Percentiles rank a stretch among this genome's conserved stretches.
phyloP scores from a whole-genome alignment of 35 echinoderm and acorn worm genomes.

The Nesometra sesokonis region DNA sequence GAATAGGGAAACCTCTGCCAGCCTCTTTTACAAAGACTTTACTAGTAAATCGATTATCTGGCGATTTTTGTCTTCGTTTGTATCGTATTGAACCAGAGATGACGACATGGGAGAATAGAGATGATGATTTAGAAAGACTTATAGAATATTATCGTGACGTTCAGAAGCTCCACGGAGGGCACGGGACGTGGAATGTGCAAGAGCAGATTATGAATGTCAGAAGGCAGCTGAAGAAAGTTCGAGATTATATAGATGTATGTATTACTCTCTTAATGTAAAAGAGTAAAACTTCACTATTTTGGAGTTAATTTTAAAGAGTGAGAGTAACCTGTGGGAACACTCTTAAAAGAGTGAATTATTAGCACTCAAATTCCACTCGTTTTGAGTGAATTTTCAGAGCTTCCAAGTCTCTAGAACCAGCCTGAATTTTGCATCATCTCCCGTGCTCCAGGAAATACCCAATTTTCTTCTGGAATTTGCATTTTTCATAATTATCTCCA shows the following conservation, averaged over 20 bases:
- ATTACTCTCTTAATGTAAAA: too few species aligned
- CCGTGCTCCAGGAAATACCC: too few species aligned
- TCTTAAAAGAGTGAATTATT: too few species aligned
- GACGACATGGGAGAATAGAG: constrained; percentile 90
- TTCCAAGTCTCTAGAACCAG: too few species aligned
- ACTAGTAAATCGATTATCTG: constrained; percentile 56
- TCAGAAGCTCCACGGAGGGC: constrained; percentile 43
- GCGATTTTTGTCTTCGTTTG: constrained; percentile 67
- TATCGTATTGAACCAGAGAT: constrained; percentile 90
- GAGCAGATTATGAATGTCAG: constrained; percentile 75
- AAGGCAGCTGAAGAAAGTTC: constrained; percentile 76
- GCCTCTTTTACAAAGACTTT: constrained; percentile 54
- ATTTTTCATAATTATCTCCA: too few species aligned
- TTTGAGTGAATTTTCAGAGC: too few species aligned
- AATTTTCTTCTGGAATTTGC: too few species aligned
- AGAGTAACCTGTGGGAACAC: too few species aligned
- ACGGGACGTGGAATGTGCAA: constrained; percentile 65
- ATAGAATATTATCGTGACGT: constrained; percentile 61
- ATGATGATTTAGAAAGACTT: constrained; percentile 56
- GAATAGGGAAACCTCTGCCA: constrained; percentile 74
- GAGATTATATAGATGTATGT: constrained; percentile 81
- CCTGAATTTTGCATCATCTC: too few species aligned
- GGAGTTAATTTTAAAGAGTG: too few species aligned
- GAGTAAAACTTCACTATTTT: too few species aligned
- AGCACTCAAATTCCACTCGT: too few species aligned